Base-by-base conservation (phyloP, 2,888 invertebrate genomes). In the Orthosia cruda region DNA sequence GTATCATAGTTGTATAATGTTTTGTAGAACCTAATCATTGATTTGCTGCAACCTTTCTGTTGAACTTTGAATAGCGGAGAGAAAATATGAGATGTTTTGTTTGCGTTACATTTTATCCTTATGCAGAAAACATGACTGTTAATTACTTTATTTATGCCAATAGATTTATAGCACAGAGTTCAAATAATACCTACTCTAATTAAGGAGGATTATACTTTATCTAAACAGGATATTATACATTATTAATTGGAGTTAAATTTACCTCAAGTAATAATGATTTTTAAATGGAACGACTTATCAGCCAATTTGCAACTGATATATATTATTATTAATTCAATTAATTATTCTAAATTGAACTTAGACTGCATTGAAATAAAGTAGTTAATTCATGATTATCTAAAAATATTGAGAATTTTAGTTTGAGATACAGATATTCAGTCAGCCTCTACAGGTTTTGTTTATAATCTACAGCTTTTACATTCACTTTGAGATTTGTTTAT, bases 131-230 rank as follows among this genome's bases (percentile, higher is more conserved):
- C 15, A 63, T 23, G 18, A 26, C 15, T 40, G 40, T 45, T 55
- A 57, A 45, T 15, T n/a, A 59, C 13, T 40, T 59, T 59, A 49
- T 57, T 62, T 52, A 63, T 63, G 26, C 50, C 26, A 50, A 70
- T 73, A 50, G 20, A 50, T 64, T 74, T 47, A 45, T 32, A 61
- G 50, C 9, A 59, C 15, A n/a, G 20, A n/a, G 32, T 67, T 74
- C 18, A 50, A 61, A 45, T 63, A 26, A 61, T 61, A 63, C 57
- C 32, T 63, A 59, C 45, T 62, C 52, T 58, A 72, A 75, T 61
- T 77, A 77, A 12, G 26, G 40, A 55, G 20, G 73, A 52, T 78
- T 66, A 66, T 57, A 61, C 47, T 74, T 74, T 63, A 75, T 79
- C 69, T 59, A 18, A 68, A 57, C 26, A 55, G 75, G 75, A 80